A percentile compares a stretch with the other conserved stretches of the same genome.
Conservation (phyloP, 2,113 vertebrate genomes). For the Ardeotis arabs region DNA sequence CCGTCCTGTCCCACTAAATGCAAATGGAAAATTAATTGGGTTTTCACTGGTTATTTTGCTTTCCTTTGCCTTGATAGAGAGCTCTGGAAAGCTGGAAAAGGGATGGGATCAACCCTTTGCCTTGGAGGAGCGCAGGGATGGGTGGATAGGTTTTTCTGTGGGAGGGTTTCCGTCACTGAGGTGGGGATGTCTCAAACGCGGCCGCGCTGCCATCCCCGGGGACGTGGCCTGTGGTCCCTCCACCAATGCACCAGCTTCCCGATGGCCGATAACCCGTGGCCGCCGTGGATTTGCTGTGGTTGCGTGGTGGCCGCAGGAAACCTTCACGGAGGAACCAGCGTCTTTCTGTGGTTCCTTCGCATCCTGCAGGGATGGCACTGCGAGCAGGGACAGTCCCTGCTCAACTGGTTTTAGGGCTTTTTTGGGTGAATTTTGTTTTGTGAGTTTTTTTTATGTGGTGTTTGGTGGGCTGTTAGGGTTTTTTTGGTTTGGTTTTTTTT, state of each 20-base stretch:
- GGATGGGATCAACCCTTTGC: background rate
- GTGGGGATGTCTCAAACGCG: background rate
- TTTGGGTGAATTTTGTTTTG: background rate
- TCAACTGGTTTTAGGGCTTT: background rate
- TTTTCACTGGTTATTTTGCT: background rate
- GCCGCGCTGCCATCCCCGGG: rapidly evolving
- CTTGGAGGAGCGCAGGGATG: background rate
- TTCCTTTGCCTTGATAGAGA: background rate
- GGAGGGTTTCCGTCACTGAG: background rate
- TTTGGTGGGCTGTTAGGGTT: background rate
- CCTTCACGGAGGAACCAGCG: background rate
- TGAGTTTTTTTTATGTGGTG: background rate
- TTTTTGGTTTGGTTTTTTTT: background rate
- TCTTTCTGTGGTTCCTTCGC: background rate
- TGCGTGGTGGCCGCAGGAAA: rapidly evolving
- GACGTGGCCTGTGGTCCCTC: background rate
- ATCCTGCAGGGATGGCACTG: background rate
- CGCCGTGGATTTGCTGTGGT: background rate
- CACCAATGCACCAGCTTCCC: background rate
- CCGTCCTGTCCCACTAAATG: too few relatives aligned
- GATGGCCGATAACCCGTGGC: background rate
- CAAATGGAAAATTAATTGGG: background rate
- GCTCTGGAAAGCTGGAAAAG: background rate
- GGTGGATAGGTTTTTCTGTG: background rate
- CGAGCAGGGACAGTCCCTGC: background rate